Base-by-base conservation (phyloP, 2,797 vertebrate genomes). In the Emydoidea blandingii region DNA sequence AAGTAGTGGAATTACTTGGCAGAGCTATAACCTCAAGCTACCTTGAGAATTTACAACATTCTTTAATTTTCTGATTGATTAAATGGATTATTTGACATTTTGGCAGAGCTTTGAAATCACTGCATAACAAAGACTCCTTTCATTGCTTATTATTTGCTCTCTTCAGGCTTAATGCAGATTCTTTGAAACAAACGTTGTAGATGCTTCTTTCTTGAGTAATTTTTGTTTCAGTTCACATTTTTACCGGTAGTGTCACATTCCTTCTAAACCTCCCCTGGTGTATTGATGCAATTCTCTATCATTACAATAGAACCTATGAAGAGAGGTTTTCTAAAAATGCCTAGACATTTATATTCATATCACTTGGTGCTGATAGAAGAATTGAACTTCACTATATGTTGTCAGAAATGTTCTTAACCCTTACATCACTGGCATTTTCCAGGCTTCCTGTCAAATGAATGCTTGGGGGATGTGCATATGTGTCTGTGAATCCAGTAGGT, bases 71-170 rank as follows among this genome's bases (percentile, higher is more conserved):
- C 96, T 98, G 98, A 98, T 98, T 98, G 98, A 98, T 98, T 98
- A 98, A 98, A 98, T 98, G 97, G 97, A 97, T 98, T 98, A 98
- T 98, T 98, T 98, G 98, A 98, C 98, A 97, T 98, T 98, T 98
- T 98, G 97, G 97, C 96, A 98, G 97, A 95, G 97, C 95, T 97
- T 92, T 97, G 96, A 98, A 98, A 98, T 97, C 81, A 59, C 49
- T 0, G 92, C 92, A 94, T 97, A 96, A 98, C 97, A 98, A 98
- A 98, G 98, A 90, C 94, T 96, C 85, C 94, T 98, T 98, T 98
- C 97, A 97, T 95, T 96, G 93, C 89, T 98, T 88, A 91, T 98
- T 98, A 98, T 98, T 98, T 97, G 87, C 83, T 97, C 79, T 98
- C 92, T 97, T 96, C 92, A 97, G 95, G 93, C 97, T 97, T 94